Percentiles rank a stretch among this genome's conserved stretches.
phyloP scores from a whole-genome alignment of 2,888 invertebrate species.

The Diadromus collaris region DNA sequence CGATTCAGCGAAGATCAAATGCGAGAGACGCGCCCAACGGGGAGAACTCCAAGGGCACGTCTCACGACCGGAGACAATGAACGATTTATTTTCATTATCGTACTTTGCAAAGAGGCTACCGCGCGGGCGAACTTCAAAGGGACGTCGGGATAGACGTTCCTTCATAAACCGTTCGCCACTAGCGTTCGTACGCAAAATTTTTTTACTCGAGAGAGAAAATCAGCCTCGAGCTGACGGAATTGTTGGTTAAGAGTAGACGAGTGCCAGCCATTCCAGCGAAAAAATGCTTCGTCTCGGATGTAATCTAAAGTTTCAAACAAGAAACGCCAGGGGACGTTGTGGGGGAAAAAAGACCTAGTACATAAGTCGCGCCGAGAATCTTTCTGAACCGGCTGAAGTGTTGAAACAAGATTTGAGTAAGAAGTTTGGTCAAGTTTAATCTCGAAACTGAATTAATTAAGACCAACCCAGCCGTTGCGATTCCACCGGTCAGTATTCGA shows the following conservation, averaged over 20 bases:
- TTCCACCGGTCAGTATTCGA: not conserved
- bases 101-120: slow-evolving; percentile 45
- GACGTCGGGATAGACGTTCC: slow-evolving; percentile 44
- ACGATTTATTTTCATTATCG: slow-evolving; percentile 72
- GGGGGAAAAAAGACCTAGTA: not conserved
- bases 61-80: slow-evolving; percentile 34
- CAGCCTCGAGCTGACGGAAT: not conserved
- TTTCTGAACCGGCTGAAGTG: not conserved
- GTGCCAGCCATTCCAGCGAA: not conserved
- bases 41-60: not conserved
- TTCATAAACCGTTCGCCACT: slow-evolving; percentile 23
- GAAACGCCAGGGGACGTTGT: not conserved
- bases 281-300: not conserved
- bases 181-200: not conserved
- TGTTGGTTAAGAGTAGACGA: not conserved
- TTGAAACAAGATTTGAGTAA: not conserved
- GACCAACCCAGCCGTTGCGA: not conserved
- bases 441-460: not conserved
- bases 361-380: not conserved
- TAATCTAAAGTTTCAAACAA: not conserved
- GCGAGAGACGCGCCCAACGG: slow-evolving; percentile 44
- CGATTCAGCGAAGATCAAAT: slow-evolving; percentile 69
- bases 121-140: slow-evolving; percentile 62
- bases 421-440: not conserved
- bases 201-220: slow-evolving; percentile 8